These are phyloP conservation scores for Caenorhabditis inopinata DNA, from an alignment of 1,140 invertebrate species.

Conservation along the genomic window DNA sequence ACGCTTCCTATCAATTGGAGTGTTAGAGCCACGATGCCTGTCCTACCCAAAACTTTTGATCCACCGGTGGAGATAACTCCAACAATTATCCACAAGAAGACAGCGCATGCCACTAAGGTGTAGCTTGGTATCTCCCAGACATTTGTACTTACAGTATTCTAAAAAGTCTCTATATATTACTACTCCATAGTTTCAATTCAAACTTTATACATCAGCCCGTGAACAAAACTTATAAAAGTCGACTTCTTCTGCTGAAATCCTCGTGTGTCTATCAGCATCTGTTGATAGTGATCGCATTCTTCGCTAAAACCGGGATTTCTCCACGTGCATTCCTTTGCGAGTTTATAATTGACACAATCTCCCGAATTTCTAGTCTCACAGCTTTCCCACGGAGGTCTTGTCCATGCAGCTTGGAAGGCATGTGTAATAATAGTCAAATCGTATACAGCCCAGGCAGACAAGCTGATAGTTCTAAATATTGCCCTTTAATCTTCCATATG, in stretches of 20 bases:
- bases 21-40: neutral
- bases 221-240: constrained; percentile 1
- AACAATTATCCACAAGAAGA: neutral
- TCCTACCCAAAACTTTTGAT: neutral
- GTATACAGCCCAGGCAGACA: neutral
- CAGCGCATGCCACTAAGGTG: neutral
- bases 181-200: too few relatives aligned
- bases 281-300: neutral
- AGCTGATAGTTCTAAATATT: neutral
- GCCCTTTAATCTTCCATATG: too few relatives aligned
- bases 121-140: neutral
- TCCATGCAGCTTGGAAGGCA: neutral
- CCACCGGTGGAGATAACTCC: neutral
- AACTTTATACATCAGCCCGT: neutral
- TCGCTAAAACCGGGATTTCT: neutral
- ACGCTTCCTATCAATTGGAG: neutral
- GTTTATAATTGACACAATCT: neutral
- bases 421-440: neutral
- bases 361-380: neutral
- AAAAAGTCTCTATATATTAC: neutral
- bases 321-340: neutral
- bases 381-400: neutral
- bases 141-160: neutral
- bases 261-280: neutral
- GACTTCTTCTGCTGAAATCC: constrained; percentile 8